Conservation (phyloP, 1,140 invertebrate species). For the Platyura marginata region DNA sequence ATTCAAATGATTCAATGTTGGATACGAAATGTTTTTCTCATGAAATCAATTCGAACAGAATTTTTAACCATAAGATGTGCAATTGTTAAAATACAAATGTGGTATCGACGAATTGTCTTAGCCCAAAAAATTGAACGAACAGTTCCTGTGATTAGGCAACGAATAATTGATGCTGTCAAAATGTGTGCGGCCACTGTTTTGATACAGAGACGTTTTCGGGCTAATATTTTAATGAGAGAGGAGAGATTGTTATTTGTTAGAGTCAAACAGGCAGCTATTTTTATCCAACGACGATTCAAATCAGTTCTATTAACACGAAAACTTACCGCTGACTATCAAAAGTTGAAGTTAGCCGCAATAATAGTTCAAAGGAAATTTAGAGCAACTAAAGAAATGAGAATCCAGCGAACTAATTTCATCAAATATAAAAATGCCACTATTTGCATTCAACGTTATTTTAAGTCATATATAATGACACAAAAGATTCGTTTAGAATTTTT, state of each 20-base stretch:
- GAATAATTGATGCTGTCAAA: too few relatives aligned
- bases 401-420: too few relatives aligned
- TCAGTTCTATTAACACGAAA: slow-evolving; percentile 16
- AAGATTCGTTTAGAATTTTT: too few relatives aligned
- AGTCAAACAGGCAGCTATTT: slow-evolving; percentile 15
- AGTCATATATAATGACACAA: too few relatives aligned
- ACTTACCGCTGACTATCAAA: slow-evolving; percentile 14
- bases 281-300: slow-evolving; percentile 30
- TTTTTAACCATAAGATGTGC: not conserved
- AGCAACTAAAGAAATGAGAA: too few relatives aligned
- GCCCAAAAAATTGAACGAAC: not conserved
- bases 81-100: slow-evolving; percentile 3
- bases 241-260: not conserved
- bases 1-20: slow-evolving; percentile 22
- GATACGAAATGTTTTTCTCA: slow-evolving; percentile 17
- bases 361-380: slow-evolving; percentile 9
- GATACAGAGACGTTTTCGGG: not conserved
- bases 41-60: slow-evolving; percentile 1
- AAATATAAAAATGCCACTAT: too few relatives aligned
- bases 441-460: too few relatives aligned
- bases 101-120: slow-evolving; percentile 2
- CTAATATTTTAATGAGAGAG: not conserved
- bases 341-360: slow-evolving; percentile 9
- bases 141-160: not conserved
- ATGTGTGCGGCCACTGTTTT: not conserved